phyloP scores from a whole-genome alignment of 2,797 vertebrate species.

The Myotis daubentonii region DNA sequence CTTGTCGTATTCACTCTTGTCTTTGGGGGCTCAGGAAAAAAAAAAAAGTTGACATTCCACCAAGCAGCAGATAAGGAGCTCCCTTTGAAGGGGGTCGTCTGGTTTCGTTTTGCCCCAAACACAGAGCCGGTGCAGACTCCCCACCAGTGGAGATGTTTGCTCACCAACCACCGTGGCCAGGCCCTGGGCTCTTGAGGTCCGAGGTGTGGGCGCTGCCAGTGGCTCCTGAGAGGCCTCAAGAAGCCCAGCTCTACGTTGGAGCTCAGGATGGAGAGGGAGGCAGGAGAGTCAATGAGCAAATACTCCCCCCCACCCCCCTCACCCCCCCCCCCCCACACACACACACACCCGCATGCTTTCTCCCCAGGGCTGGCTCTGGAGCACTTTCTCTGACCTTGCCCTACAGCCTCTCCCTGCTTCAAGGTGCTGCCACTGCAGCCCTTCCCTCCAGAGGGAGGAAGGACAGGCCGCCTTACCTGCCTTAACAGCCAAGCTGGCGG shows the following conservation, averaged over 20 bases:
- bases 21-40: not conserved
- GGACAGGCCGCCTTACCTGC: not conserved
- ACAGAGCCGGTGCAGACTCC: conserved; percentile 47
- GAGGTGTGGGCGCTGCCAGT: not conserved
- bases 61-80: conserved; percentile 76
- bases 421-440: not conserved
- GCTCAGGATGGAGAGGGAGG: not conserved
- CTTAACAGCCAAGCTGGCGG: not conserved
- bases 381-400: not conserved
- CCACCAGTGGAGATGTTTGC: not conserved
- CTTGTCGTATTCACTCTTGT: not conserved
- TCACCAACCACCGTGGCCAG: not conserved
- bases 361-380: not conserved
- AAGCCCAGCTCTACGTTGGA: not conserved
- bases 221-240: not conserved
- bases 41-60: conserved; percentile 70
- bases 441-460: not conserved
- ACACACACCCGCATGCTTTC: not conserved
- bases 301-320: no score
- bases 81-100: conserved; percentile 81
- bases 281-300: not conserved
- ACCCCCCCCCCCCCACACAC: no score
- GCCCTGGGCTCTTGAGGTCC: not conserved
- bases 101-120: conserved; percentile 84
- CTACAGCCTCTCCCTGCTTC: not conserved